Base-by-base conservation (phyloP, 1,140 invertebrate genomes). In the Ceratina calcarata region DNA sequence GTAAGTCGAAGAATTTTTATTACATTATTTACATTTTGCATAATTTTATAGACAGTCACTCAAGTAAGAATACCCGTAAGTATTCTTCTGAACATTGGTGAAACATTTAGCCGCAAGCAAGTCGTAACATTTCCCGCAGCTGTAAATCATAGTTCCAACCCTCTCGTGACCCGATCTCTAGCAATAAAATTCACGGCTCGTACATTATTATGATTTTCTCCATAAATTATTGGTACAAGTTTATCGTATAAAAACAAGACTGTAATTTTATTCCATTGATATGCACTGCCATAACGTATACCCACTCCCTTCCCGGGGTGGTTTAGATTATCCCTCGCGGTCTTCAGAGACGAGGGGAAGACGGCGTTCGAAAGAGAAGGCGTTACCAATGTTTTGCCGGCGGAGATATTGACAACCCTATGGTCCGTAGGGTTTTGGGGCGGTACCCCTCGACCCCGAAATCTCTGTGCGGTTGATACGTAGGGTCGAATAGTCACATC, bases 381-480 rank as follows among this genome's bases (percentile, higher is more conserved):
- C 74, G 74, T 77, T 68, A 77, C 74, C 65, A 61, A 18, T 77
- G 74, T 77, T 77, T 77, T 77, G 55, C 73, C 45, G 4, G 57
- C 55, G 55, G 37, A 32, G 55, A 57, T 77, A 77, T 68, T 60
- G 74, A 51, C 74, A 69, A 77, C 74, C 74, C 65, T 69, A 45
- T 69, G 8, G 74, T 61, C 6, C 37, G 37, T 10, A 13, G 65
- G 65, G 65, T 61, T 77, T 77, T 12, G 20, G 74, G 74, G 74
- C 74, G 74, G 65, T 22, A n/a, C 74, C 37, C 55, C 0, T 10
- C 37, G 7, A 45, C 55, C 55, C 55, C n/a, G 62, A 51, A 45
- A 58, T 27, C 49, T 64, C 15, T 32, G 55, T 49, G 64, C 64
- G 64, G 73, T 68, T 76, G 73, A 68, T 67, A 76, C 49, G 65